Conservation (phyloP, 2,113 vertebrate species). For the Vulpes vulpes region DNA sequence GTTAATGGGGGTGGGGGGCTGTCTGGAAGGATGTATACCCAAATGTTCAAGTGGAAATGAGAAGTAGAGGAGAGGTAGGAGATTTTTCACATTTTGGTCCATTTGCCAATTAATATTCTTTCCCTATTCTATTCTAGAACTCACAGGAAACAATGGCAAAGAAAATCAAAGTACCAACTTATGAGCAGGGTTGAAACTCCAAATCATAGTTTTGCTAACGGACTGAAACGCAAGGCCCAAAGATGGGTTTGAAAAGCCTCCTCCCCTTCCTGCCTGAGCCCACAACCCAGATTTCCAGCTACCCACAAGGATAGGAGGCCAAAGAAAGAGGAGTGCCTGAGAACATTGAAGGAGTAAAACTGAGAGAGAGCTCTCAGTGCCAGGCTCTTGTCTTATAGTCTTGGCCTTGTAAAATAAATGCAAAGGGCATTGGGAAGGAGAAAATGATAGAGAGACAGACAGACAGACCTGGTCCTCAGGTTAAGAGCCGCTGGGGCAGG, state of each 20-base stretch:
- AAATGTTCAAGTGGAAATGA: not conserved
- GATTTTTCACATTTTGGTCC: not conserved
- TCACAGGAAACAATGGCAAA: not conserved
- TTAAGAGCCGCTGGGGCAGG: not conserved
- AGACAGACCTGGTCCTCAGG: not conserved
- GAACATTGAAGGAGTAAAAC: not conserved
- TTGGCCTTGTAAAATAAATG: not conserved
- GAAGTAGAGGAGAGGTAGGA: not conserved
- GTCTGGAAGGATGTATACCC: not conserved
- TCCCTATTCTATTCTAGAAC: not conserved
- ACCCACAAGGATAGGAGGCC: not conserved
- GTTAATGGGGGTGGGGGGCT: not conserved
- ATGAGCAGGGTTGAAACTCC: not conserved
- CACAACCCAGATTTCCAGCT: not conserved
- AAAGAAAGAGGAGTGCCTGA: not conserved
- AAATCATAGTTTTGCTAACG: not conserved
- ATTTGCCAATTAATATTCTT: not conserved
- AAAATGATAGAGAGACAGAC: not conserved
- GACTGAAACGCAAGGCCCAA: no score
- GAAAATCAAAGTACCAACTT: not conserved
- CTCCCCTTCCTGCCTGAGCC: not conserved
- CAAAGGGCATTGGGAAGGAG: not conserved
- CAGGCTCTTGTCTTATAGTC: not conserved
- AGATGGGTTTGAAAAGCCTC: not conserved
- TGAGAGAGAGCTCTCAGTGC: not conserved